Percentiles rank a stretch among this genome's conserved stretches.
Evolutionary conservation across 2,113 vertebrate species (phyloP).

Genomic region (Brienomyrus brachyistius): DNA sequence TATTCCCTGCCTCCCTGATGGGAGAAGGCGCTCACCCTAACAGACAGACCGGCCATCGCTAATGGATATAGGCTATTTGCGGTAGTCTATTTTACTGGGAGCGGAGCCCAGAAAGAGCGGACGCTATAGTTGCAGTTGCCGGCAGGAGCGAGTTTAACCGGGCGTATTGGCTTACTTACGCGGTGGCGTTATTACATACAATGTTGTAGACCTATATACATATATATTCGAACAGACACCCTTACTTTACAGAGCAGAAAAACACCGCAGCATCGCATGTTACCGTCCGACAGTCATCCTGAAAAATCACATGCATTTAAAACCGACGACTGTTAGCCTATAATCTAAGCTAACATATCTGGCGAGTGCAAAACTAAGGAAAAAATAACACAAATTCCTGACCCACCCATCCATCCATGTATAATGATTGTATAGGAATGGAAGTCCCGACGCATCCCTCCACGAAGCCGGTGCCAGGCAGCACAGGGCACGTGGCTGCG

Average conservation of each 20-base stretch:
- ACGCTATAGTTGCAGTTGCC: background rate
- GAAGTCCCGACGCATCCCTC: background rate
- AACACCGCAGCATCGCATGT: background rate
- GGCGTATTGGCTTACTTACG: background rate
- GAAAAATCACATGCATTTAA: background rate
- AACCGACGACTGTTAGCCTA: background rate
- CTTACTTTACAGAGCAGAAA: background rate
- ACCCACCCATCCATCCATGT: background rate
- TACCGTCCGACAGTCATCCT: background rate
- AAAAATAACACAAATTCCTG: background rate
- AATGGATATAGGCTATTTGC: background rate
- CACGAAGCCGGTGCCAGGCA: background rate
- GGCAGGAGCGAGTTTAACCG: background rate
- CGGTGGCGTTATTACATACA: background rate
- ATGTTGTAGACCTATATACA: background rate
- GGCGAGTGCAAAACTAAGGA: background rate
- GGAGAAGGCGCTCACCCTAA: conserved; percentile 84
- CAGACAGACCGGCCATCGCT: conserved; percentile 71
- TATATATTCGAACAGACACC: background rate
- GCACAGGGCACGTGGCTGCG: background rate
- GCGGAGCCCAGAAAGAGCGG: background rate
- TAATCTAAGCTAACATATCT: background rate
- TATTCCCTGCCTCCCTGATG: conserved; percentile 92
- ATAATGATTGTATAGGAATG: background rate
- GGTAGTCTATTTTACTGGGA: background rate